Percentiles rank a stretch among this genome's conserved stretches.
These are phyloP conservation scores for Drosophila quinaria DNA, from an alignment of 2,888 invertebrate species.

Conservation along the genomic window DNA sequence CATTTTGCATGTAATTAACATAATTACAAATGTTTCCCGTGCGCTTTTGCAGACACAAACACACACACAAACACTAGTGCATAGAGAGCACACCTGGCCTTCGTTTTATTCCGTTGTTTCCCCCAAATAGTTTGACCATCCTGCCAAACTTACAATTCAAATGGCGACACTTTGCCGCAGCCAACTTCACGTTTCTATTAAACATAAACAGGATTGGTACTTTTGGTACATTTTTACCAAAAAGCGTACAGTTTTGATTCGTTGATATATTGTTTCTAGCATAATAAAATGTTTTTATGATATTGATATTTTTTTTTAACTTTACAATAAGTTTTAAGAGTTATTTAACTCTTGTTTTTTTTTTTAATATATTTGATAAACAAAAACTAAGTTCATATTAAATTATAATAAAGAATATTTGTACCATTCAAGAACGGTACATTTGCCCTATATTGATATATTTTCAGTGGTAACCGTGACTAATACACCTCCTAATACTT, in stretches of 20 bases:
- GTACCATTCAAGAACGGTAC: neutral
- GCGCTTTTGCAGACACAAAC: conserved; percentile 32
- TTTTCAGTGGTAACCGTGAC: neutral
- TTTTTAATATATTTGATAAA: neutral
- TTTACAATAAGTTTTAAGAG: no score
- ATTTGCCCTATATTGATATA: neutral
- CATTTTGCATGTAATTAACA: conserved; percentile 64
- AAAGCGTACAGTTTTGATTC: no score
- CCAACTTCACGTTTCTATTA: conserved; percentile 20
- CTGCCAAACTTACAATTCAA: neutral
- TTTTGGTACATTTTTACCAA: neutral
- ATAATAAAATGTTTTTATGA: no score
- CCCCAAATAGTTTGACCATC: neutral
- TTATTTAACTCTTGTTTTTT: neutral
- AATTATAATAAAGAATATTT: neutral
- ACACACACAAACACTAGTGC: neutral
- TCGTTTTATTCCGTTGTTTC: conserved; percentile 9
- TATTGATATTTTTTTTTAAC: no score
- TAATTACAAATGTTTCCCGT: conserved; percentile 54
- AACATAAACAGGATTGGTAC: neutral
- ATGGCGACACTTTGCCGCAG: neutral
- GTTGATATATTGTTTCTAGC: no score
- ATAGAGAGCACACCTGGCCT: conserved; percentile 21
- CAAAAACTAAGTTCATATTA: neutral
- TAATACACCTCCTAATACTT: conserved; percentile 1